A percentile compares a stretch with the other conserved stretches of the same genome.
Conservation (phyloP, 2,113 vertebrate genomes). For the Rhineura floridana region DNA sequence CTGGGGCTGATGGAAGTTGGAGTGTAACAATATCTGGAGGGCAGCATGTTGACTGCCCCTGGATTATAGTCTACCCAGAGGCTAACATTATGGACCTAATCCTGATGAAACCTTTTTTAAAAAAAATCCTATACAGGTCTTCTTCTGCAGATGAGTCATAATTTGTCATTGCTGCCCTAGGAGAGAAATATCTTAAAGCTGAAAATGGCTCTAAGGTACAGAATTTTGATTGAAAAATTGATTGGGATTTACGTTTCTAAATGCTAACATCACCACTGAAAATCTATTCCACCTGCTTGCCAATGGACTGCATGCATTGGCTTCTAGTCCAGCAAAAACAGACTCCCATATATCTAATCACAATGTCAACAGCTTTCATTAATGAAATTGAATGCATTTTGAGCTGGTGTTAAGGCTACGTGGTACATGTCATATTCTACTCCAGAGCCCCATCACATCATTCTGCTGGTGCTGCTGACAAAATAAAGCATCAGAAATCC, state of each 20-base stretch:
- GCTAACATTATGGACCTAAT: not conserved
- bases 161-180: not conserved
- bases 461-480: constrained; percentile 8
- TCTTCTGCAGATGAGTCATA: not conserved
- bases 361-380: constrained; percentile 13
- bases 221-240: not conserved
- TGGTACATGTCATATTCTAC: not conserved
- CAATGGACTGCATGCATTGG: not conserved
- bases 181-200: not conserved
- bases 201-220: not conserved
- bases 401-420: not conserved
- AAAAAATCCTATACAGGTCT: not conserved
- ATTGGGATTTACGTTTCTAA: constrained; percentile 5
- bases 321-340: not conserved
- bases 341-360: not conserved
- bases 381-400: constrained; percentile 20
- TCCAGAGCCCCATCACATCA: constrained; percentile 15
- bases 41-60: not conserved
- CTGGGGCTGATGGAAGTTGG: not conserved
- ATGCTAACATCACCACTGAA: not conserved
- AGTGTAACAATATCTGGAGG: not conserved
- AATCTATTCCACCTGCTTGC: not conserved
- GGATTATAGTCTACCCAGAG: not conserved
- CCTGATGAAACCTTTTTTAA: not conserved
- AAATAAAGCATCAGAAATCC: constrained; percentile 17